Evolutionary conservation across 2,797 vertebrate genomes (phyloP).

Genomic region (Eulemur rubriventer): DNA sequence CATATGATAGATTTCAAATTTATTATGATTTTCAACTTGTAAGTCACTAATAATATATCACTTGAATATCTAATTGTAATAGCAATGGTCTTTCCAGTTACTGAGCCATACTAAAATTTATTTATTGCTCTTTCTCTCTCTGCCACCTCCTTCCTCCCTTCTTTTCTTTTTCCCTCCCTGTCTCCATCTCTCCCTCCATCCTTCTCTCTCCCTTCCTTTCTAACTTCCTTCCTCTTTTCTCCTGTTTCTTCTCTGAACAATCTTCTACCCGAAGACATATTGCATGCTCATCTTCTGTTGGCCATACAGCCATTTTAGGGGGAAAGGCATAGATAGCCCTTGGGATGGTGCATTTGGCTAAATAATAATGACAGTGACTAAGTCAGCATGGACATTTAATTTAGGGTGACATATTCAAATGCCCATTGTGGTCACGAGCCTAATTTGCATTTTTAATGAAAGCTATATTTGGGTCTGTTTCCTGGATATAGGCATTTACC

Average conservation of each 20-base stretch:
- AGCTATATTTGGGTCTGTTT: neutral
- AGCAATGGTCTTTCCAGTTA: neutral
- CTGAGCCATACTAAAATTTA: neutral
- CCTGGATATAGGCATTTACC: neutral
- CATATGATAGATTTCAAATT: neutral
- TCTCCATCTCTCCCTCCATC: neutral
- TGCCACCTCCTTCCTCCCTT: too few species aligned
- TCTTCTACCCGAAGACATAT: neutral
- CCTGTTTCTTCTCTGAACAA: neutral
- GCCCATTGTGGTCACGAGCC: neutral
- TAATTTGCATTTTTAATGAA: neutral
- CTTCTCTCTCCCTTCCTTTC: neutral
- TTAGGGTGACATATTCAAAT: neutral
- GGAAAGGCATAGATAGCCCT: fast-evolving
- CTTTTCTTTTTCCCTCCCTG: too few species aligned
- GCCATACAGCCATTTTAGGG: neutral
- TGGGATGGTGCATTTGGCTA: fast-evolving
- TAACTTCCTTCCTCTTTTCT: neutral
- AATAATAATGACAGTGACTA: neutral
- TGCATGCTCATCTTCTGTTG: neutral
- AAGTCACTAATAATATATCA: neutral
- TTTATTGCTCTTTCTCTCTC: neutral
- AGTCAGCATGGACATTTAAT: neutral
- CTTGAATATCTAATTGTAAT: neutral
- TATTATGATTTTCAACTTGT: neutral